Conservation (phyloP, 2,797 vertebrate species). For the Halcyon badia region DNA sequence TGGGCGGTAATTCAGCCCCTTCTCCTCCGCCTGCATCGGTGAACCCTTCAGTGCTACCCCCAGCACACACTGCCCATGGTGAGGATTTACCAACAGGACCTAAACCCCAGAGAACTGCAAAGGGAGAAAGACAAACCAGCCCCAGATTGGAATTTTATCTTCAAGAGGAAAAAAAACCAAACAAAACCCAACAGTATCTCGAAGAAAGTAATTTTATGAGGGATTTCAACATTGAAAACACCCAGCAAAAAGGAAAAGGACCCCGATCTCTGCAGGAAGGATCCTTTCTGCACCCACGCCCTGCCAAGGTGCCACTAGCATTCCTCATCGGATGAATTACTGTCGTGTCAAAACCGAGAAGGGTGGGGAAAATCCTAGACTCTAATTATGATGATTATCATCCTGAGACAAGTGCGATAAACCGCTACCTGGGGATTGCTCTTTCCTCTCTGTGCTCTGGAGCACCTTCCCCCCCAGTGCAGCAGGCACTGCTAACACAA, state of each 20-base stretch:
- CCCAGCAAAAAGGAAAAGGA: not conserved
- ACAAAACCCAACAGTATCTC: not conserved
- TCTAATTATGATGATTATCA: not conserved
- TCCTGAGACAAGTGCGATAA: not conserved
- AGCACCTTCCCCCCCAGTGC: not conserved
- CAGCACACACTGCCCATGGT: not conserved
- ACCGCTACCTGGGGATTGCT: not conserved
- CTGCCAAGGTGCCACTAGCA: rapidly evolving
- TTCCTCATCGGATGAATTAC: not conserved
- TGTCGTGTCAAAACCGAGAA: not conserved
- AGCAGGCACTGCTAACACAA: not conserved
- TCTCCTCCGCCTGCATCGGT: no score
- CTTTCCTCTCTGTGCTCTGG: not conserved
- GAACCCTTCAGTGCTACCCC: no score
- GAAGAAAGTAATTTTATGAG: not conserved
- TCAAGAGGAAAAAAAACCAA: not conserved
- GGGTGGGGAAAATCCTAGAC: not conserved
- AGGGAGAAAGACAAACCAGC: not conserved
- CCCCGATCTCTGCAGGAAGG: no score
- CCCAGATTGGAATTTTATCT: not conserved
- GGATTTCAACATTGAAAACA: not conserved
- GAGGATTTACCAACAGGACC: not conserved
- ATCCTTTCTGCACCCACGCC: rapidly evolving
- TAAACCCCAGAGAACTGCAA: no score
- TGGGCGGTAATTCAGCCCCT: no score